Conservation (phyloP, 2,797 vertebrate genomes). For the Helostoma temminkii region DNA sequence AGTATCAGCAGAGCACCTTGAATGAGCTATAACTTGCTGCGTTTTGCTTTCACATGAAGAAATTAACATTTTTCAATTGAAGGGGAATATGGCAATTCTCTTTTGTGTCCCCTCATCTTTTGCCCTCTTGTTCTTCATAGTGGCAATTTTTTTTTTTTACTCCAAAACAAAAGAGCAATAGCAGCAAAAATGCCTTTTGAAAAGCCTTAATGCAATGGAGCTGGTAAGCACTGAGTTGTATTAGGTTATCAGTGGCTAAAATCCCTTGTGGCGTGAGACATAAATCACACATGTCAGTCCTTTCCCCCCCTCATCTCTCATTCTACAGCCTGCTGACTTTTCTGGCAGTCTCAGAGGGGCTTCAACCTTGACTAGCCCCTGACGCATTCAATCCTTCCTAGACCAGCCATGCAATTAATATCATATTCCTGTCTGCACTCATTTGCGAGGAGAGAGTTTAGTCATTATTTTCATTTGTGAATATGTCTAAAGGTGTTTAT, state of each 20-base stretch:
- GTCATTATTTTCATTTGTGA: constrained; percentile 9
- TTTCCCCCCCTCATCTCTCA: constrained; percentile 26
- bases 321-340: constrained; percentile 58
- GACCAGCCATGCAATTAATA: constrained; percentile 58
- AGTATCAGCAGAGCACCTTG: constrained; percentile 39
- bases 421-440: constrained; percentile 43
- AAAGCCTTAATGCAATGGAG: constrained; percentile 82
- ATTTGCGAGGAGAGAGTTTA: constrained; percentile 15
- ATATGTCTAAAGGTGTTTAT: constrained; percentile 13
- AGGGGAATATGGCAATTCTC: constrained; percentile 25
- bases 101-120: constrained; percentile 22
- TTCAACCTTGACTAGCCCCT: constrained; percentile 65
- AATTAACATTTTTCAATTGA: constrained; percentile 36
- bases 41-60: constrained; percentile 44
- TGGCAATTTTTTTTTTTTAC: constrained; percentile 37
- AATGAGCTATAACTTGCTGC: constrained; percentile 29
- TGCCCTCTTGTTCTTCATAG: constrained; percentile 50
- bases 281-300: constrained; percentile 83
- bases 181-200: constrained; percentile 69
- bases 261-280: constrained; percentile 81
- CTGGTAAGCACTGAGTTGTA: constrained; percentile 81
- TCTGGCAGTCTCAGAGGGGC: constrained; percentile 53
- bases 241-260: constrained; percentile 85
- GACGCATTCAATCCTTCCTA: constrained; percentile 46
- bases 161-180: constrained; percentile 70